Percentiles rank a stretch among this genome's conserved stretches.
Conservation (phyloP, 2,113 vertebrate species). For the Rostratula benghalensis region DNA sequence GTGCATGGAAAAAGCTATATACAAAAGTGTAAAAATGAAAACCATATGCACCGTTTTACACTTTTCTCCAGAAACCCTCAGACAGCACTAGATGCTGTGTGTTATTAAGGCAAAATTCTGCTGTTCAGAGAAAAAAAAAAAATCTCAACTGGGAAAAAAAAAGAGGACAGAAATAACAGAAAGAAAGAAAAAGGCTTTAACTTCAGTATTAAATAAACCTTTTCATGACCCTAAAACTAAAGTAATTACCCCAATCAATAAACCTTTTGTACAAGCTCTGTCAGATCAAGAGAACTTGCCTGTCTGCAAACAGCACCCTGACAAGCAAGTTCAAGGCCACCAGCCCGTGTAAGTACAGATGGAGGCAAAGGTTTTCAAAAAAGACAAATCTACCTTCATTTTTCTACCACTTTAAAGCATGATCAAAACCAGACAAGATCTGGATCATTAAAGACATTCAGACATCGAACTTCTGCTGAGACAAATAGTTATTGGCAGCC, state of each 20-base stretch:
- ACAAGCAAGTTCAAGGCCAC: background rate
- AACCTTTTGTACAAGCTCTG: conserved; percentile 32
- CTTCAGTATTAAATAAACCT: conserved; percentile 51
- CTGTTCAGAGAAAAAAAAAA: conserved; percentile 33
- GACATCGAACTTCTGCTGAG: background rate
- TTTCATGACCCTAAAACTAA: conserved; percentile 54
- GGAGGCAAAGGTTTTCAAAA: background rate
- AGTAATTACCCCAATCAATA: conserved; percentile 46
- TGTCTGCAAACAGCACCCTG: background rate
- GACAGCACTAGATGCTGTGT: conserved; percentile 39
- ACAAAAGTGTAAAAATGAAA: conserved; percentile 68
- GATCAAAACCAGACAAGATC: background rate
- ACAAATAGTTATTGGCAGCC: background rate
- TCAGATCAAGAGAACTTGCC: background rate
- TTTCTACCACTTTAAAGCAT: background rate
- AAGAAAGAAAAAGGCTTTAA: conserved; percentile 4
- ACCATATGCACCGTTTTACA: conserved; percentile 64
- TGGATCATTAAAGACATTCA: background rate
- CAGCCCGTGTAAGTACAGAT: background rate
- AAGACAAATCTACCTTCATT: background rate
- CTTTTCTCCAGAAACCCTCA: conserved; percentile 51
- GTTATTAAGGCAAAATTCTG: conserved; percentile 56
- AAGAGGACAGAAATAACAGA: background rate
- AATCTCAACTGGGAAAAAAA: background rate
- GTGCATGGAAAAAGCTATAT: conserved; percentile 55